These are phyloP conservation scores for Drosophila lacicola DNA, from an alignment of 2,888 invertebrate genomes.

Conservation along the genomic window DNA sequence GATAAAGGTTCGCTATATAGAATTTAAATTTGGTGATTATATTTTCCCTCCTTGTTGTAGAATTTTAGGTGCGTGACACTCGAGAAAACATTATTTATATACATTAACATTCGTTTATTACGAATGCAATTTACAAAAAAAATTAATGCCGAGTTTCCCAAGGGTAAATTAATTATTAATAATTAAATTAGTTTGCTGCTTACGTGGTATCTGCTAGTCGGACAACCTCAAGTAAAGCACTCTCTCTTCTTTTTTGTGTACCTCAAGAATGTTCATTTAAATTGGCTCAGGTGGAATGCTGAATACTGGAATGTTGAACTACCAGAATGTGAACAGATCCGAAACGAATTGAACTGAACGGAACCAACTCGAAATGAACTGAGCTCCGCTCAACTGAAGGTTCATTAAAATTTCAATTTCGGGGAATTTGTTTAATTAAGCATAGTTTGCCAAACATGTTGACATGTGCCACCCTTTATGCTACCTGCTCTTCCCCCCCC, in stretches of 20 bases:
- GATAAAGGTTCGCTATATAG: too few species aligned
- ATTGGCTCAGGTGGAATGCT: slow-evolving; percentile 43
- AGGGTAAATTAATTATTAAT: too few species aligned
- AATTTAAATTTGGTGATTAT: too few species aligned
- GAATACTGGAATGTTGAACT: slow-evolving; percentile 9
- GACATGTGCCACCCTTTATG: slow-evolving; percentile 33
- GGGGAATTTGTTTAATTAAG: slow-evolving; percentile 81
- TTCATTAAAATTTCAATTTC: slow-evolving; percentile 62
- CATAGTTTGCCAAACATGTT: slow-evolving; percentile 47
- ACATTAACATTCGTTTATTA: too few species aligned
- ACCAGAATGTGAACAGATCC: neutral
- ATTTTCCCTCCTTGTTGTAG: too few species aligned
- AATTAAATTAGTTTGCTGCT: neutral
- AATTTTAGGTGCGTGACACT: too few species aligned
- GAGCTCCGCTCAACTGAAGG: neutral
- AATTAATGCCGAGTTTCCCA: too few species aligned
- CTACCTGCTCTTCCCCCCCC: neutral
- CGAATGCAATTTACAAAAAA: too few species aligned
- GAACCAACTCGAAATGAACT: neutral
- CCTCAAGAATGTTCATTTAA: slow-evolving; percentile 39
- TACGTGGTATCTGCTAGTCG: neutral
- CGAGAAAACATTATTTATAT: too few species aligned
- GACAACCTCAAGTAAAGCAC: neutral
- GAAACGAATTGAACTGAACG: slow-evolving; percentile 5
- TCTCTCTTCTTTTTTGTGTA: slow-evolving; percentile 7